Percentiles rank a stretch among this genome's conserved stretches.
phyloP scores from a whole-genome alignment of 2,113 vertebrate species.

The Burhinus oedicnemus region DNA sequence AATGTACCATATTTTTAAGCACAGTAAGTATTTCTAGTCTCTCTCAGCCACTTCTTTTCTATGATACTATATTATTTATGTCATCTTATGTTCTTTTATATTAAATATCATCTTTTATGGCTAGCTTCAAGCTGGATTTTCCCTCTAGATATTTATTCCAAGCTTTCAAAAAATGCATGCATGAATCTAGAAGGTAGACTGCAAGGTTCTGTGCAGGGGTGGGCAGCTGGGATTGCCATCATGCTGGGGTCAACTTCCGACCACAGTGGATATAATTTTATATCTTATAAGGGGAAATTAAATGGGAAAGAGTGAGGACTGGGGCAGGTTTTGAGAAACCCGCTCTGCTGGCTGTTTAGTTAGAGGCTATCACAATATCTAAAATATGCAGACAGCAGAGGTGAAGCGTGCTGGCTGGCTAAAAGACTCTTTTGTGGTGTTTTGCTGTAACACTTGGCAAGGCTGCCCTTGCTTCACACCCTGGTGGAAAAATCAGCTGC shows the following conservation, averaged over 20 bases:
- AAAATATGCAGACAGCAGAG: background rate
- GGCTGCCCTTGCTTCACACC: background rate
- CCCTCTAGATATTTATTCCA: background rate
- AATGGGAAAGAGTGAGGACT: background rate
- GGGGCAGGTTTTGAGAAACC: background rate
- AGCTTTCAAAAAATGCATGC: background rate
- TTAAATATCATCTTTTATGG: background rate
- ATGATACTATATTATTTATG: background rate
- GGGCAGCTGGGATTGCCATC: background rate
- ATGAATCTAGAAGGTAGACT: background rate
- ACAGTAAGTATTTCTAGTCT: background rate
- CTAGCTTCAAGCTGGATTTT: background rate
- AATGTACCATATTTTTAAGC: background rate
- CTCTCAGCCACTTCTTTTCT: background rate
- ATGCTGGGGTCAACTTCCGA: background rate
- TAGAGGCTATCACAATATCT: background rate
- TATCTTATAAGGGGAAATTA: background rate
- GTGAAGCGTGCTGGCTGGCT: background rate
- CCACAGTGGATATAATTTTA: background rate
- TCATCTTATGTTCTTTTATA: background rate
- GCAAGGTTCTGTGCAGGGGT: background rate
- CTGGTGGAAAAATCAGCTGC: constrained; percentile 29
- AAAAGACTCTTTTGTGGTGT: background rate
- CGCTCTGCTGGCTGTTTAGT: background rate
- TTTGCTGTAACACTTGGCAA: background rate